Base-by-base conservation (phyloP, 1,140 invertebrate species). In the Lordiphosa mommai region DNA sequence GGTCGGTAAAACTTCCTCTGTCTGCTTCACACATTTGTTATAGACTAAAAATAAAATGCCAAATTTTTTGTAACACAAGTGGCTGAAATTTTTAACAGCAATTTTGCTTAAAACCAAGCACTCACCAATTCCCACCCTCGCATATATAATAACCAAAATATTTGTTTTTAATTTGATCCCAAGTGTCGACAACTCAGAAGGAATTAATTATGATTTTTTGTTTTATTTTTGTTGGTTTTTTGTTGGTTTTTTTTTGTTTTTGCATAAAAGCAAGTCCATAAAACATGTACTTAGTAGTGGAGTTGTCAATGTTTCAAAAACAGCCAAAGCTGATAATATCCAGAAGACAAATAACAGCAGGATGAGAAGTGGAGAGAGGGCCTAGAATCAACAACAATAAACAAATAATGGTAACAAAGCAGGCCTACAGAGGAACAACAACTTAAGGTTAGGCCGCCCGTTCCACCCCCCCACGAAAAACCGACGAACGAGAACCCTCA, bases 81-180 rank as follows among this genome's bases (percentile, higher is more conserved):
- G n/a, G n/a, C n/a, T n/a, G n/a, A n/a, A n/a, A n/a, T n/a, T n/a
- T n/a, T n/a, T n/a, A n/a, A n/a, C n/a, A n/a, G n/a, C n/a, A n/a
- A n/a, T n/a, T n/a, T n/a, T n/a, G n/a, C n/a, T n/a, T n/a, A n/a
- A n/a, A n/a, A n/a, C n/a, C n/a, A n/a, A n/a, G n/a, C n/a, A n/a
- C n/a, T n/a, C n/a, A n/a, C n/a, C n/a, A n/a, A n/a, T n/a, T n/a
- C n/a, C n/a, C n/a, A n/a, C n/a, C 48, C 43, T 49, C 46, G 59
- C 43, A 34, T 38, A 33, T 48, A 52, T 58, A 53, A 55, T 65
- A 49, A 40, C 50, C 40, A n/a, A 52, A 76, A 79, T 79, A 73
- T 79, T 79, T 79, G 64, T 52, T 58, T 80, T 79, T 79, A 36
- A 80, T 79, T 80, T 79, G 47, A 66, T 55, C 52, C 57, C 65